A percentile compares a stretch with the other conserved stretches of the same genome.
These are phyloP conservation scores for Pachypsylla venusta DNA, from an alignment of 1,140 invertebrate genomes.

Conservation along the genomic window DNA sequence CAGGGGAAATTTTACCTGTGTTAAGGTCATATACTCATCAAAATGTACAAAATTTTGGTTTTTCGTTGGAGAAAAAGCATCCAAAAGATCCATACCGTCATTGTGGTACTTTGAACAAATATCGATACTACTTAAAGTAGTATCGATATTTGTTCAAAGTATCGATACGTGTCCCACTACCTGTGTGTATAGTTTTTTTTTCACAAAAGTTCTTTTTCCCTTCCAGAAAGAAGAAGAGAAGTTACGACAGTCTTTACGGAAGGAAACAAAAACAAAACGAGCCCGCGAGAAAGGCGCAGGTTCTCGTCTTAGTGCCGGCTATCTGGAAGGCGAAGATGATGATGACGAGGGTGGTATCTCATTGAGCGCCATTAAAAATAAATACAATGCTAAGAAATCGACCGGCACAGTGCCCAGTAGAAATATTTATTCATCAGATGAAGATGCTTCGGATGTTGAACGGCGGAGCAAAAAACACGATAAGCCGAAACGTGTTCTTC, in stretches of 20 bases:
- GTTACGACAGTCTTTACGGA: conserved; percentile 70
- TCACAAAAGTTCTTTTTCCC: conserved; percentile 17
- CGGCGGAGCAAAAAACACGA: conserved; percentile 55
- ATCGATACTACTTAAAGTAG: no score
- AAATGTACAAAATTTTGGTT: no score
- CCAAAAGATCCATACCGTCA: no score
- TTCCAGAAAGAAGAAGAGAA: conserved; percentile 86
- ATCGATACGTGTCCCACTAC: no score
- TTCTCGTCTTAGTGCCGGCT: conserved; percentile 41
- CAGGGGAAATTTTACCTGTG: no score
- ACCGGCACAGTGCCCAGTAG: conserved; percentile 25
- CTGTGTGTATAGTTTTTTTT: neutral
- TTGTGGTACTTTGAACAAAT: no score
- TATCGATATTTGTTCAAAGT: no score
- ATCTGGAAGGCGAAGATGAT: conserved; percentile 47
- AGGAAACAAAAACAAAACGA: conserved; percentile 45
- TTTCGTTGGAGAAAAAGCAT: no score
- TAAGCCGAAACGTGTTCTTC: conserved; percentile 54
- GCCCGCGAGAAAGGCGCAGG: conserved; percentile 42
- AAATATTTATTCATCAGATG: conserved; percentile 83
- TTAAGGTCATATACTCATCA: no score
- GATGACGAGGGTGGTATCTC: conserved; percentile 84
- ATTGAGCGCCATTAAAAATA: conserved; percentile 84
- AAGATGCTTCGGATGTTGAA: conserved; percentile 77
- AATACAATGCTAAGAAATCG: conserved; percentile 49